Base-by-base conservation (phyloP, 2,113 vertebrate genomes). In the Lutjanus erythropterus region DNA sequence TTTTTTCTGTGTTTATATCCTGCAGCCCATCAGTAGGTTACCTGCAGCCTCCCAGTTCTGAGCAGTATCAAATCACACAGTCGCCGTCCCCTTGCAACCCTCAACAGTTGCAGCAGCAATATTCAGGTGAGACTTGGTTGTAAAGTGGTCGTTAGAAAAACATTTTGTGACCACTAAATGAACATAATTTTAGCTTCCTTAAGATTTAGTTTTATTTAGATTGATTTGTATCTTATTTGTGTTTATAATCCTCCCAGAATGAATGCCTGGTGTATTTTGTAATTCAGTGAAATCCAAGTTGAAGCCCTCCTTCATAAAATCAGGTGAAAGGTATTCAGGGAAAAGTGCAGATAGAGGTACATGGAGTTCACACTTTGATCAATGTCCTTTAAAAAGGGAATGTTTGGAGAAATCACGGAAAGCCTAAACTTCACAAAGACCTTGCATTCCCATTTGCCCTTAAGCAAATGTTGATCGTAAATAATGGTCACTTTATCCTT, bases 21-120 rank as follows among this genome's bases (percentile, higher is more conserved):
- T 84, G 10, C 89, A 99, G 97, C 94, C 96, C 96, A 10, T 97
- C 97, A 0, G 97, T 99, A 81, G 95, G 97, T 73, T 99, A 97
- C 93, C 95, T 99, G 69, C 98, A 98, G 86, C 94, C 97, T n/a
- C 96, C 97, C 68, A 97, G 94, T 91, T 96, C 97, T 11, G 98
- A 99, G 55, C 98, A 99, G 96, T 99, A 97, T 91, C 97, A 97
- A 93, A 96, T 99, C 93, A 96, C 97, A 19, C 97, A 97, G 93
- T 97, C 98, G 55, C 96, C 97, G 0, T 96, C 98, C 0, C 97
- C 97, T 71, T 99, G 98, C 95, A 99, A 96, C 91, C 97, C 97
- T 11, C 96, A 96, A 25, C 97, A 97, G 94, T 96, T 99, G 90
- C 97, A 97, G 93, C 98, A 98, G 95, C 98, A 98, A 97, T 99